phyloP scores from a whole-genome alignment of 2,113 vertebrate genomes.

The Acanthochromis polyacanthus region DNA sequence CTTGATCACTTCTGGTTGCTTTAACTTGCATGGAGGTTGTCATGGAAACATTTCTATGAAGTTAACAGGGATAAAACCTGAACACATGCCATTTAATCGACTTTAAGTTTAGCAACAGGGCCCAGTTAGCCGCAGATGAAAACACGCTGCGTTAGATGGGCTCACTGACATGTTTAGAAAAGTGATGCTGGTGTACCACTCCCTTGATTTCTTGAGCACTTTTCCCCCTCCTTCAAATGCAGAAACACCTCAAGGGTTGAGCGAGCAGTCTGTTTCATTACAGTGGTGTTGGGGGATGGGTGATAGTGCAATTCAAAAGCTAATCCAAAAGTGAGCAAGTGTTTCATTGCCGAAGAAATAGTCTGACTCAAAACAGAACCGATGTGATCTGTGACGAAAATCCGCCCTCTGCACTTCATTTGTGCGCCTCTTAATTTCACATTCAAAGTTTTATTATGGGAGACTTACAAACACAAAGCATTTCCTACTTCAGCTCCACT shows the following conservation, averaged over 20 bases:
- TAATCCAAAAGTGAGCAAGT: slow-evolving; percentile 67
- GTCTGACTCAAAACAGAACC: slow-evolving; percentile 41
- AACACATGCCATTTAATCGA: slow-evolving; percentile 95
- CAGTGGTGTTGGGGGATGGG: slow-evolving; percentile 71
- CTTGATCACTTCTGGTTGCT: slow-evolving; percentile 98
- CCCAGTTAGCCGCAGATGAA: slow-evolving; percentile 81
- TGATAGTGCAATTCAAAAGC: slow-evolving; percentile 62
- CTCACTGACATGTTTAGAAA: slow-evolving; percentile 46
- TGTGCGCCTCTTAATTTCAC: background rate
- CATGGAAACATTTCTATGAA: slow-evolving; percentile 97
- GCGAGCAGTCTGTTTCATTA: slow-evolving; percentile 71
- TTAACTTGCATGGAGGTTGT: slow-evolving; percentile 98
- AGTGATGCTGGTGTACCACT: slow-evolving; percentile 52
- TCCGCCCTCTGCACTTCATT: background rate
- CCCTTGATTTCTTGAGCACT: slow-evolving; percentile 49
- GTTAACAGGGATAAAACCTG: slow-evolving; percentile 93
- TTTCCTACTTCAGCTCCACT: slow-evolving; percentile 29
- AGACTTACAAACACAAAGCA: slow-evolving; percentile 17
- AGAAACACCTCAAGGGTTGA: slow-evolving; percentile 77
- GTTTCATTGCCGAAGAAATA: slow-evolving; percentile 55
- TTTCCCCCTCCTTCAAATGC: slow-evolving; percentile 41
- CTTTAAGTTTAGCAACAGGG: slow-evolving; percentile 90
- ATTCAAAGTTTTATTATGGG: slow-evolving; percentile 17
- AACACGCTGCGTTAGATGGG: slow-evolving; percentile 21
- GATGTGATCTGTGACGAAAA: slow-evolving; percentile 39